These are phyloP conservation scores for Calliopum simillimum DNA, from an alignment of 2,888 invertebrate species.

Conservation along the genomic window DNA sequence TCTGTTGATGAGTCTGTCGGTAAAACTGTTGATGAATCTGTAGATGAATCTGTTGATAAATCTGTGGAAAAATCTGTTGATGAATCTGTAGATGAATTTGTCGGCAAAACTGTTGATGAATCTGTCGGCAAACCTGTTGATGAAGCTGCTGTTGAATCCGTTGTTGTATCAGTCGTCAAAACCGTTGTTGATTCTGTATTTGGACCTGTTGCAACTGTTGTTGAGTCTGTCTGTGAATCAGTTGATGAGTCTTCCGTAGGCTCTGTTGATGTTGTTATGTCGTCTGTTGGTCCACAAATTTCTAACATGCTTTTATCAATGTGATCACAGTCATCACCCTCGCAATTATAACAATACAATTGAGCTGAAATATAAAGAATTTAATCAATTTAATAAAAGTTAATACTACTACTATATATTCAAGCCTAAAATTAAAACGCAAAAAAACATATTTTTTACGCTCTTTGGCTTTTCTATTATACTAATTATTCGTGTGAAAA, in stretches of 20 bases:
- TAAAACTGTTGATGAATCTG: background rate
- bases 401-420: too few species aligned
- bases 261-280: conserved; percentile 9
- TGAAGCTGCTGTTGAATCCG: background rate
- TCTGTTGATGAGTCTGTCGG: conserved; percentile 13
- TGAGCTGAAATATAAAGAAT: conserved; percentile 24
- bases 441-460: too few species aligned
- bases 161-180: background rate
- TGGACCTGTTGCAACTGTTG: conserved; percentile 14
- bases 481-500: too few species aligned
- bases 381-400: conserved; percentile 30
- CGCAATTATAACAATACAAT: conserved; percentile 56
- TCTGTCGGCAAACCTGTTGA: background rate
- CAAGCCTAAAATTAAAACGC: too few species aligned
- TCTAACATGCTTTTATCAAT: conserved; percentile 21
- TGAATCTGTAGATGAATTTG: background rate
- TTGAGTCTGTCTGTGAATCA: background rate
- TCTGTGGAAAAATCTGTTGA: conserved; percentile 17
- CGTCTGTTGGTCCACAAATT: conserved; percentile 36
- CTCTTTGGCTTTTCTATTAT: too few species aligned
- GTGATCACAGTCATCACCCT: conserved; percentile 51
- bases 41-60: conserved; percentile 6
- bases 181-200: conserved; percentile 4
- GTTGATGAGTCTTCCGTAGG: background rate
- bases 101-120: background rate